Conservation (phyloP, 2,797 vertebrate genomes). For the Onychomys arenicola region DNA sequence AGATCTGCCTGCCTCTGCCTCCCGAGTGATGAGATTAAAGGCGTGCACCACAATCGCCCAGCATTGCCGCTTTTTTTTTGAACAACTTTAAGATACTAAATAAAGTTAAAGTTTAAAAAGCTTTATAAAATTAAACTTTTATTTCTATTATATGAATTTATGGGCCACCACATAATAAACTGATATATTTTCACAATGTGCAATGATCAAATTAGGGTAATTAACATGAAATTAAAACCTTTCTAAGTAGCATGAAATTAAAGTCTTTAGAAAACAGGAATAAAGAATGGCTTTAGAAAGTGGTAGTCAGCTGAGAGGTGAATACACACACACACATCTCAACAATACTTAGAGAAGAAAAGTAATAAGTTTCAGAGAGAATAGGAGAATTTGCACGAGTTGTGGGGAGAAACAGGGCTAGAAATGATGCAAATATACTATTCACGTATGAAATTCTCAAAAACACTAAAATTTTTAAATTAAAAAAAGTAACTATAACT, state of each 20-base stretch:
- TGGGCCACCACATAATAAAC: neutral
- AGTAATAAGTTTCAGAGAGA: neutral
- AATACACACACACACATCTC: too few relatives aligned
- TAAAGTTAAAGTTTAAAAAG: neutral
- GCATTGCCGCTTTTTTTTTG: neutral
- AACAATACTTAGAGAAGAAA: neutral
- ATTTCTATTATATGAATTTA: neutral
- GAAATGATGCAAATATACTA: neutral
- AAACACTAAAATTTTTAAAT: neutral
- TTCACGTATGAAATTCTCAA: neutral
- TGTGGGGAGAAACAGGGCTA: neutral
- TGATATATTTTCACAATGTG: neutral
- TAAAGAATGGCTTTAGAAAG: neutral
- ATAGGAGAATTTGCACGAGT: neutral
- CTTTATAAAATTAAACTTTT: neutral
- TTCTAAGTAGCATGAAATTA: neutral
- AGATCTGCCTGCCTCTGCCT: too few relatives aligned
- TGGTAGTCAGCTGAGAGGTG: neutral
- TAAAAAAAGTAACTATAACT: neutral
- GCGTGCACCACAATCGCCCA: too few relatives aligned
- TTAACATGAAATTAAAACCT: neutral
- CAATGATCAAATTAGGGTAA: neutral
- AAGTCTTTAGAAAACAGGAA: neutral
- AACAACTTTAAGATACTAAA: neutral
- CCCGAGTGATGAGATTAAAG: too few relatives aligned